These are phyloP conservation scores for Ursus arctos DNA, from an alignment of 2,113 vertebrate genomes.

Conservation along the genomic window DNA sequence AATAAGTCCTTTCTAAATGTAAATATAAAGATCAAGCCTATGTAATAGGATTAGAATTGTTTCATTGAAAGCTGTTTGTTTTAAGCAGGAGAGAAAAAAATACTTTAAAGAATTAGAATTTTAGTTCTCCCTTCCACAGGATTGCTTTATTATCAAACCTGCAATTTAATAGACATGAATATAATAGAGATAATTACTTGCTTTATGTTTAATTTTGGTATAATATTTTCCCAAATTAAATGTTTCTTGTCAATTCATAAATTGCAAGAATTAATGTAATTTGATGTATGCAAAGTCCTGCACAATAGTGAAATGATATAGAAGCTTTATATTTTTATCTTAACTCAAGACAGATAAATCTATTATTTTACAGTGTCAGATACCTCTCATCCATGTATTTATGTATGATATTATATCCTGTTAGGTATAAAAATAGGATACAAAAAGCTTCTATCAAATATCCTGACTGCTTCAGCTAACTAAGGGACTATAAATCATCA, in stretches of 20 bases:
- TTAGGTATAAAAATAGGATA: neutral
- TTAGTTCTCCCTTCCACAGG: neutral
- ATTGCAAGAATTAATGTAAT: neutral
- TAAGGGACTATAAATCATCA: neutral
- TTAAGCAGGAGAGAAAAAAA: slow-evolving; percentile 28
- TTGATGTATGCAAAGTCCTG: neutral
- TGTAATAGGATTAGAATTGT: slow-evolving; percentile 50
- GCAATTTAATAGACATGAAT: neutral
- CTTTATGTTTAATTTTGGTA: slow-evolving; percentile 30
- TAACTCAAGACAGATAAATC: neutral
- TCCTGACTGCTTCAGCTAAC: neutral
- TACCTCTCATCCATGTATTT: neutral
- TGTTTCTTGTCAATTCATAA: neutral
- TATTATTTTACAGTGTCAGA: neutral
- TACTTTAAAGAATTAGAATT: neutral
- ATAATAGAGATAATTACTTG: neutral
- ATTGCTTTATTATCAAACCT: neutral
- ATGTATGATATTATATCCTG: neutral
- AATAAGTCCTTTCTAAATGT: slow-evolving; percentile 57
- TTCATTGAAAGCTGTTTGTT: slow-evolving; percentile 43
- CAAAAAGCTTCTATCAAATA: neutral
- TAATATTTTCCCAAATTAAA: neutral
- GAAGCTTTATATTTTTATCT: slow-evolving; percentile 13
- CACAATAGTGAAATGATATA: neutral
- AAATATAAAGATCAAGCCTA: neutral